Evolutionary conservation across 2,888 invertebrate genomes (phyloP).

Genomic region (Platerodrilus igneus): DNA sequence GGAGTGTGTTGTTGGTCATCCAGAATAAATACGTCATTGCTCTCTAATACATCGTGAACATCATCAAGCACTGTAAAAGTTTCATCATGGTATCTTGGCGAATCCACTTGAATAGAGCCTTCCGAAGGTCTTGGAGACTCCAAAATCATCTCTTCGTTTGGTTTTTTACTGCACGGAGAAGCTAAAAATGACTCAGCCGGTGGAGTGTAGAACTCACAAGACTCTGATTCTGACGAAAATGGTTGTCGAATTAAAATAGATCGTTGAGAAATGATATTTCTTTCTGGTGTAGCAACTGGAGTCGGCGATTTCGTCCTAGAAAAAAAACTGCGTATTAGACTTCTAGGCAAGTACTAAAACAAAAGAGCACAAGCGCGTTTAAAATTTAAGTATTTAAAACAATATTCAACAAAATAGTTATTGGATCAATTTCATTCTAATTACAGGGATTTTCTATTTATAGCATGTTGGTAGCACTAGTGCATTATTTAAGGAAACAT

Average conservation of each 20-base stretch:
- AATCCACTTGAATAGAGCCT: constrained; percentile 30
- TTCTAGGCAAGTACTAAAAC: no score
- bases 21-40: constrained; percentile 11
- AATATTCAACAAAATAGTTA: no score
- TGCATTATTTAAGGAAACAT: no score
- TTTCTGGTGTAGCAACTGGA: constrained; percentile 29
- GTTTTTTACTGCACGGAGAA: no score
- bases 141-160: constrained; percentile 8
- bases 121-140: constrained; percentile 19
- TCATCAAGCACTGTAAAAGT: constrained; percentile 26
- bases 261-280: constrained; percentile 20
- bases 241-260: constrained; percentile 29
- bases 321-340: no score
- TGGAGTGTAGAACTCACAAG: constrained; percentile 47
- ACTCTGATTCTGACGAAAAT: constrained; percentile 44
- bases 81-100: constrained; percentile 25
- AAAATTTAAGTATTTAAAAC: no score
- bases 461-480: no score
- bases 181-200: constrained; percentile 40
- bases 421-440: no score
- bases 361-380: no score
- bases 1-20: no score
- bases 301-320: constrained; percentile 33
- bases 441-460: no score
- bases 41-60: constrained; percentile 14